These are phyloP conservation scores for Brachyrhaphis roseni DNA, from an alignment of 2,797 vertebrate species.

Conservation along the genomic window DNA sequence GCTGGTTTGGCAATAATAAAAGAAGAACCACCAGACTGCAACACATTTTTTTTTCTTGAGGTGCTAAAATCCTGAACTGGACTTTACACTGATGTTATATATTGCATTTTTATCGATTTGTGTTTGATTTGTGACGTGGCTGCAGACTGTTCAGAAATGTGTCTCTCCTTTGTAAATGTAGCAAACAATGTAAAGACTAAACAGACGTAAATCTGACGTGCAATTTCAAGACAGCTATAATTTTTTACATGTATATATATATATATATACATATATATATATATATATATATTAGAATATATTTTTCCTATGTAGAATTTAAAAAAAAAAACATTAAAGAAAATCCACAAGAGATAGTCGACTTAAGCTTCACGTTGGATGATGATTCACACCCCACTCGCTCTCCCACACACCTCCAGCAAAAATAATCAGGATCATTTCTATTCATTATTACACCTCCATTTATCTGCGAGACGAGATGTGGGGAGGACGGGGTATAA, in stretches of 20 bases:
- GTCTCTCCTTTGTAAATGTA: neutral
- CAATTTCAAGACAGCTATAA: neutral
- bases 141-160: neutral
- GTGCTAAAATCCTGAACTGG: neutral
- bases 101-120: neutral
- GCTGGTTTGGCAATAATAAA: neutral
- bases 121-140: neutral
- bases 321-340: neutral
- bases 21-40: neutral
- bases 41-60: neutral
- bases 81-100: neutral
- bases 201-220: neutral
- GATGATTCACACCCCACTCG: constrained; percentile 46
- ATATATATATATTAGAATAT: neutral
- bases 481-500: constrained; percentile 78
- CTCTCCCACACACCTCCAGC: constrained; percentile 56
- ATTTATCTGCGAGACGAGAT: constrained; percentile 78
- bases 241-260: neutral
- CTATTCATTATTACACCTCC: constrained; percentile 81
- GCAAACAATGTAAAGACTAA: neutral
- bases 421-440: constrained; percentile 79
- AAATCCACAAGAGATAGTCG: constrained; percentile 45
- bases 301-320: neutral
- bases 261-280: neutral
- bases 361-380: constrained; percentile 55